Evolutionary conservation across 2,888 invertebrate genomes (phyloP), one percentile per base, ranked within the genome.

Genomic region (Apodemia hepburni): DNA sequence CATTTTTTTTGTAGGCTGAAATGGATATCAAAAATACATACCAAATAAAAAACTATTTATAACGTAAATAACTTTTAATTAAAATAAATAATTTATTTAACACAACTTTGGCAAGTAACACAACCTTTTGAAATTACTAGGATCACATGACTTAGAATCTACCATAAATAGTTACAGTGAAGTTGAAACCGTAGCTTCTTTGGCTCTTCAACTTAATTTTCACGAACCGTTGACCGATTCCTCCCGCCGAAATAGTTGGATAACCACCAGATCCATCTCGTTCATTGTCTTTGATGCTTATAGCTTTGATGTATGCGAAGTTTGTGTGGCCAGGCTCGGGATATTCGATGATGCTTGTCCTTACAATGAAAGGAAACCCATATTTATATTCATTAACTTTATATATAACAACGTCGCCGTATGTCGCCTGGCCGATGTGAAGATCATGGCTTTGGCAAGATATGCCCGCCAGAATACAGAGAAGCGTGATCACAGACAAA

Each of bases 141-240:
- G 71, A 59, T 60, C 42, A 11, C 66, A 73, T 69, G 66, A 66
- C 27, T 72, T 70, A 85, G 68, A 81, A 89, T 78, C 84, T 81
- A 68, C 90, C 92, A 58, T 88, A 91, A 35, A 92, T 77, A 0
- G 85, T 81, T 2, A 92, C 69, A 0, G 90, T 87, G 67, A 91
- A 92, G 71, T 92, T 89, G 42, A 91, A 78, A 0, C 92, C 89
- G 58, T 67, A 61, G 2, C 79, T 75, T 33, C 87, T 75, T 68
- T 91, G 91, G 47, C 88, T 85, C 72, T 88, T 88, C 68, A 92
- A 69, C 64, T 90, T 87, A 64, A 92, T 78, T 61, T 85, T 88
- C 33, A 82, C 84, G 62, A 85, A 87, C 12, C 81, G 76, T 64
- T 87, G 87, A 0, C 92, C 91, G 0, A 92, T 69, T 0, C 92